phyloP scores from a whole-genome alignment of 1,140 invertebrate species.

The Ylistrum balloti region DNA sequence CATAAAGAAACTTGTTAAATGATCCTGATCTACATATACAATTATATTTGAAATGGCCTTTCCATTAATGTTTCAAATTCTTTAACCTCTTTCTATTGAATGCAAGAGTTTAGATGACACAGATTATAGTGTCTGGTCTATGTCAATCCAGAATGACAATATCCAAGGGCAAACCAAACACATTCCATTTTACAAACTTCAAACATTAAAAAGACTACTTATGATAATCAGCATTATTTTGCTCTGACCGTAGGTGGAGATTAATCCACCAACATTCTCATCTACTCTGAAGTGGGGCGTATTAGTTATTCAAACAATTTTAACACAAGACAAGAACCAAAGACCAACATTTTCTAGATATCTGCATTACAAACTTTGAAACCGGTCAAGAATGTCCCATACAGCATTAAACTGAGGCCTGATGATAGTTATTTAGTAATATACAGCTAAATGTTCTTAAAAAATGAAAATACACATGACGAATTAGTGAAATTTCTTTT shows the following conservation, averaged over 20 bases:
- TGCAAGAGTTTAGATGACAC: slow-evolving; percentile 3
- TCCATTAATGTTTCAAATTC: too few species aligned
- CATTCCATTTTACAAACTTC: not conserved
- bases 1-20: too few species aligned
- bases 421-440: too few species aligned
- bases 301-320: not conserved
- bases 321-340: not conserved
- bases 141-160: not conserved
- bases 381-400: too few species aligned
- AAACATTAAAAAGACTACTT: not conserved
- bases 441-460: too few species aligned
- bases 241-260: not conserved
- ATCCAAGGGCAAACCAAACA: not conserved
- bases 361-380: too few species aligned
- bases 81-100: not conserved
- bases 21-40: too few species aligned
- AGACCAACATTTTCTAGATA: not conserved
- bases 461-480: too few species aligned
- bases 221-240: not conserved
- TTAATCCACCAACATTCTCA: not conserved
- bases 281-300: not conserved
- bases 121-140: not conserved
- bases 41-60: too few species aligned
- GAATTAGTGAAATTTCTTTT: too few species aligned
- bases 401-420: too few species aligned